Evolutionary conservation across 2,797 vertebrate genomes (phyloP), one percentile per base, ranked within the genome.

Genomic region (Vireo griseus): DNA sequence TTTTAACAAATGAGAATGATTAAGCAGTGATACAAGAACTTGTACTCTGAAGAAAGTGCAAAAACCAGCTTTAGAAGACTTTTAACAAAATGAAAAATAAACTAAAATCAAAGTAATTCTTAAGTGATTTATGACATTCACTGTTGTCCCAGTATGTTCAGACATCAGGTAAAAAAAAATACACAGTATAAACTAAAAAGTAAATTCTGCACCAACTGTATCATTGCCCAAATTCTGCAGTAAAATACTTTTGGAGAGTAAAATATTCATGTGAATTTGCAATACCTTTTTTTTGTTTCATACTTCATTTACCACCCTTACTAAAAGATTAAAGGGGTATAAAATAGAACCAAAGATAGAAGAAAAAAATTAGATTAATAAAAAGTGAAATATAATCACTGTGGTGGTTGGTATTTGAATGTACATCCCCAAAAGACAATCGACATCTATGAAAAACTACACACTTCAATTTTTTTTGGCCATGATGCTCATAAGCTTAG

Each of bases 11-110:
- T 72, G 52, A 83, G 78, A 86, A 91, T 65, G 67, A 94, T 92
- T 89, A 94, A 89, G 16, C 45, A 67, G 39, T 65, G 75, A 93
- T 51, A 87, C 89, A 95, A 94, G 76, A 85, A 71, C 26, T 87
- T 1, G 2, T 57, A 47, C 47, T 71, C 75, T 77, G 28, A 91
- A 91, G 37, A 69, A 92, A 93, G 87, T 25, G 31, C 35, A 92
- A 94, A 72, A 78, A 79, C 16, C 16, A 65, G 76, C 52, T 87
- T 68, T 10, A 69, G 31, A 92, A 76, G 59, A 74, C 44, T 88
- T 88, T 12, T 63, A 87, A 77, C 7, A 72, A 88, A 82, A 89
- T 26, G 1, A 84, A 85, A 88, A 86, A 45, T 19, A 66, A 16
- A 54, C 6, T 17, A 55, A 87, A 68, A 14, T 0, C 20, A 76